Conservation (phyloP, 1,140 invertebrate genomes). For the Calliphora vicina region DNA sequence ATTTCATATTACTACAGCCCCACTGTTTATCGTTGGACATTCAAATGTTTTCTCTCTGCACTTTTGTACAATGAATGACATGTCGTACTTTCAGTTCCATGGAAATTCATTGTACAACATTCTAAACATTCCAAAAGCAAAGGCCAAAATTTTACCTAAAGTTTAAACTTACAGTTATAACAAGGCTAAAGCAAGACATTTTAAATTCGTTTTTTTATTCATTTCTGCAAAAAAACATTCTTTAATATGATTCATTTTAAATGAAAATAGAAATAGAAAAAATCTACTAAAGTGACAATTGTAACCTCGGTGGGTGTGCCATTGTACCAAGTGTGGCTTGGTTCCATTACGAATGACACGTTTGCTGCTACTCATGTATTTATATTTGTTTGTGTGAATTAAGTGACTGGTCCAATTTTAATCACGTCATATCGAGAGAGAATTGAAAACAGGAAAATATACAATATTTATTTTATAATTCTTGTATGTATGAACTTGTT, state of each 20-base stretch:
- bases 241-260: background rate
- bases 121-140: background rate
- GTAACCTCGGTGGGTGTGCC: background rate
- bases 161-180: background rate
- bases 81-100: background rate
- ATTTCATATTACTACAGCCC: too few species aligned
- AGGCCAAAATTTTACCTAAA: background rate
- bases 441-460: background rate
- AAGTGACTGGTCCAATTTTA: background rate
- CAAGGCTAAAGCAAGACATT: background rate
- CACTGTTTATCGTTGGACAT: too few species aligned
- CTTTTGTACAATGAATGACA: too few species aligned
- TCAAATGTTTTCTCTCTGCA: too few species aligned
- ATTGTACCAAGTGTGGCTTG: background rate
- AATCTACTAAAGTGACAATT: too few species aligned
- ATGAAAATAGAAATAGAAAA: too few species aligned
- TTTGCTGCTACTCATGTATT: background rate
- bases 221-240: background rate
- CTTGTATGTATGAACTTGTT: background rate
- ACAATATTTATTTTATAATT: background rate
- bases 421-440: background rate
- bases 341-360: background rate
- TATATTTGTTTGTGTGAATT: background rate
- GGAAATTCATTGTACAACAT: background rate
- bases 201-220: background rate